Evolutionary conservation across 2,113 vertebrate species (phyloP).

Genomic region (Pygoscelis adeliae): DNA sequence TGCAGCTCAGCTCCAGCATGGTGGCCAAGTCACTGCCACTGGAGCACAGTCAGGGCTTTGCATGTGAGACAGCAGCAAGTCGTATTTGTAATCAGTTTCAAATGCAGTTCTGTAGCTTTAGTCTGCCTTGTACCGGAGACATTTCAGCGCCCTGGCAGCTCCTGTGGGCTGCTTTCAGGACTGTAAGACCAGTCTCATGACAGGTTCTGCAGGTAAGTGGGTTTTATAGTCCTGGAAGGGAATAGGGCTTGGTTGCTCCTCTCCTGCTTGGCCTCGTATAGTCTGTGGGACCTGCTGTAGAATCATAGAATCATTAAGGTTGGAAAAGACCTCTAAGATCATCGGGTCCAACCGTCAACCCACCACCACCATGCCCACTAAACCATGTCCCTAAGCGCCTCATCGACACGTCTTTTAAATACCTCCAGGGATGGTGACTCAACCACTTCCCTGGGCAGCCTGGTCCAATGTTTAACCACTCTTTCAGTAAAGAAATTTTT

Average conservation of each 20-base stretch:
- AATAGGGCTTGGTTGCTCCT: neutral
- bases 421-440: too few relatives aligned
- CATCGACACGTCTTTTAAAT: too few relatives aligned
- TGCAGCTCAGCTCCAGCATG: fast-evolving
- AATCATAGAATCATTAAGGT: too few relatives aligned
- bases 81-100: neutral
- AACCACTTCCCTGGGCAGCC: too few relatives aligned
- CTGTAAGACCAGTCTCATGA: neutral
- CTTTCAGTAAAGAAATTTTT: too few relatives aligned
- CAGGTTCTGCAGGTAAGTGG: neutral
- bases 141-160: neutral
- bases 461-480: too few relatives aligned
- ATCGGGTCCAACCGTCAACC: too few relatives aligned
- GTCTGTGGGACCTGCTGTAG: neutral
- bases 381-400: too few relatives aligned
- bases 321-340: too few relatives aligned
- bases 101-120: neutral
- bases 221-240: neutral
- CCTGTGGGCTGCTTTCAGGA: neutral
- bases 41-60: neutral
- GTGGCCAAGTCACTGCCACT: neutral
- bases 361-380: too few relatives aligned
- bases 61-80: neutral
- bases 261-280: neutral
- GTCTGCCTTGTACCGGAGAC: neutral